phyloP scores from a whole-genome alignment of 2,888 invertebrate genomes.

The Lasioglossum leucozonium region DNA sequence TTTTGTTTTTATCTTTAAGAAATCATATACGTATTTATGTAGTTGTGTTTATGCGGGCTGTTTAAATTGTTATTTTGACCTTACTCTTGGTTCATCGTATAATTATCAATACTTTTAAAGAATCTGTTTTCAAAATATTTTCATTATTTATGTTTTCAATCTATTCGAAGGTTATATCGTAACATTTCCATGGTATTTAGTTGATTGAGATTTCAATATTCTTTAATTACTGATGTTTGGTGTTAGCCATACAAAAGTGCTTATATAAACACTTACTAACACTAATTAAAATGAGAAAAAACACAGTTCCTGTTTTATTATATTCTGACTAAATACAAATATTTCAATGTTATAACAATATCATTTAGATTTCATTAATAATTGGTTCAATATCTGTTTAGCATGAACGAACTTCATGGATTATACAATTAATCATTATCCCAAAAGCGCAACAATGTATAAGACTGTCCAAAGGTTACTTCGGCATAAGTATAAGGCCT shows the following conservation, averaged over 20 bases:
- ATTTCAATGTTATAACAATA: background rate
- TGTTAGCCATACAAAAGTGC: background rate
- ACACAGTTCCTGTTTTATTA: background rate
- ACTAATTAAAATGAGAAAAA: background rate
- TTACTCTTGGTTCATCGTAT: background rate
- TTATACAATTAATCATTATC: slow-evolving; percentile 26
- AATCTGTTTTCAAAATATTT: too few species aligned
- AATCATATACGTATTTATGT: slow-evolving; percentile 4
- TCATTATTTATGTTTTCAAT: background rate
- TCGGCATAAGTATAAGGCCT: slow-evolving; percentile 48
- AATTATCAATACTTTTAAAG: background rate
- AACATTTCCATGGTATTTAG: background rate
- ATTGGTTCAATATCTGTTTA: slow-evolving; percentile 21
- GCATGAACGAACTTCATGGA: slow-evolving; percentile 25
- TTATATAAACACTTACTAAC: background rate
- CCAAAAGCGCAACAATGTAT: slow-evolving; percentile 44
- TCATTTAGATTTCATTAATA: background rate
- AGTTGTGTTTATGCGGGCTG: slow-evolving; percentile 10
- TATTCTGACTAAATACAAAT: background rate
- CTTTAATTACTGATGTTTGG: background rate
- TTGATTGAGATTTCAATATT: background rate
- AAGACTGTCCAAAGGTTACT: slow-evolving; percentile 27
- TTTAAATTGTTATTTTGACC: slow-evolving; percentile 28
- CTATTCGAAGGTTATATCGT: background rate
- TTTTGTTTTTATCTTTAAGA: slow-evolving; percentile 24